Evolutionary conservation across 2,113 vertebrate genomes (phyloP), one percentile per base, ranked within the genome.

Genomic region (Phyllopteryx taeniolatus): DNA sequence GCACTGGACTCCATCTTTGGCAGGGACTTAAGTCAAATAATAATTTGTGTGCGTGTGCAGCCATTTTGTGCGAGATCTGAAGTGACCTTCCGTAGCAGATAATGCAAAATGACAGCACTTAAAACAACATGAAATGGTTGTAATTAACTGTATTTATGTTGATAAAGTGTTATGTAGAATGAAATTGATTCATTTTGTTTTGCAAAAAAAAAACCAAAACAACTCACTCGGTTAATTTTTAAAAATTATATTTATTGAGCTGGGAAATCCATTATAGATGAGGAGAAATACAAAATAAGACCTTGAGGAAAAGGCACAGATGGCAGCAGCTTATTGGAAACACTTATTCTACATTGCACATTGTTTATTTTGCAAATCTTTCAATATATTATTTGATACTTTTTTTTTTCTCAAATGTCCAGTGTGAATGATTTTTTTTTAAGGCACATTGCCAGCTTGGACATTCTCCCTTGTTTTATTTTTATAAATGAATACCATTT

Each of bases 251-350:
- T 49, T 66, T 66, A 47, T 44, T 64, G 42, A 64, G n/a, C 44
- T 15, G 64, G 44, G 63, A 46, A 64, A 64, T 64, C 42, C 39
- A 64, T 43, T 43, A n/a, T 8, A 22, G n/a, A 20, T 7, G 75
- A 79, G 72, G 81, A 84, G 81, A 87, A 88, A 89, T 87, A 85
- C 77, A 89, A 87, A 89, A 88, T 89, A 89, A 89, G 86, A 91
- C 87, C 83, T 85, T 77, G 54, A 77, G 81, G 85, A 91, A 92
- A 91, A 92, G 90, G 90, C 92, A 93, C 90, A 90, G 86, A 89
- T 83, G 88, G 85, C 86, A 91, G 88, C 90, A 91, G 90, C 91
- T 85, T 91, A 11, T 85, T 83, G 86, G 87, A 77, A 84, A 80
- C 77, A 86, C 53, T 68, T 77, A 51, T 14, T 59, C 27, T 61